These are phyloP conservation scores for Micromussa lordhowensis DNA, from an alignment of 92 coral and sea anemone genomes.

Conservation along the genomic window DNA sequence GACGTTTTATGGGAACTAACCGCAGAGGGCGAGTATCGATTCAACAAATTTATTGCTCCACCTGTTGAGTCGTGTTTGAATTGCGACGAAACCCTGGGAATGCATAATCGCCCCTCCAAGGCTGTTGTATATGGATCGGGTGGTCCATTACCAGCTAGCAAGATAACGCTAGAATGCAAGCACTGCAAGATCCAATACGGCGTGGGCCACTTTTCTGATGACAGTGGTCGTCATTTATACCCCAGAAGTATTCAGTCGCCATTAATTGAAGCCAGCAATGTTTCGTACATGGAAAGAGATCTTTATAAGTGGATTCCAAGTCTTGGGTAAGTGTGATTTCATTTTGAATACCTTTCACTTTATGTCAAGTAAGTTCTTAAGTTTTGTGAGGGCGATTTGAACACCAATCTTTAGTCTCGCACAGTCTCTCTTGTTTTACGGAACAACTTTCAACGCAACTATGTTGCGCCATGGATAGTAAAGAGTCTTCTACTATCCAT, in stretches of 20 bases:
- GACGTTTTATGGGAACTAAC: constrained; percentile 49
- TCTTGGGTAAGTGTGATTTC: not conserved
- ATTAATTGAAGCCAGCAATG: not conserved
- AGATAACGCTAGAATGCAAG: not conserved
- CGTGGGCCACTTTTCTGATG: not conserved
- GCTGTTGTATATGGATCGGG: constrained; percentile 39
- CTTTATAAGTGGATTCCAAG: not conserved
- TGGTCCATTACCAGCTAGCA: constrained; percentile 49
- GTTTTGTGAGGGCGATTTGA: no score
- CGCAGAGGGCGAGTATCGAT: not conserved
- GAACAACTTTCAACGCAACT: no score
- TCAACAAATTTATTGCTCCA: constrained; percentile 54
- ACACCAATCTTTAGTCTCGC: no score
- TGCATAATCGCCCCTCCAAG: constrained; percentile 56
- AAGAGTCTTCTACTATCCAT: no score
- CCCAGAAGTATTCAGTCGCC: not conserved
- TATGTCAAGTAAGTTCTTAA: no score
- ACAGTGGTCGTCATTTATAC: not conserved
- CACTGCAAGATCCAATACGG: not conserved
- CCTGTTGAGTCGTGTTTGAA: constrained; percentile 40
- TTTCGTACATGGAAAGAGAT: not conserved
- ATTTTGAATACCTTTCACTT: not conserved
- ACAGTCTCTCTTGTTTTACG: no score
- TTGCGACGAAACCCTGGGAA: constrained; percentile 23
- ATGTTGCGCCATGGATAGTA: no score